Percentiles rank a stretch among this genome's conserved stretches.
Evolutionary conservation across 1,140 invertebrate genomes (phyloP).

Genomic region (Nylanderia fulva): DNA sequence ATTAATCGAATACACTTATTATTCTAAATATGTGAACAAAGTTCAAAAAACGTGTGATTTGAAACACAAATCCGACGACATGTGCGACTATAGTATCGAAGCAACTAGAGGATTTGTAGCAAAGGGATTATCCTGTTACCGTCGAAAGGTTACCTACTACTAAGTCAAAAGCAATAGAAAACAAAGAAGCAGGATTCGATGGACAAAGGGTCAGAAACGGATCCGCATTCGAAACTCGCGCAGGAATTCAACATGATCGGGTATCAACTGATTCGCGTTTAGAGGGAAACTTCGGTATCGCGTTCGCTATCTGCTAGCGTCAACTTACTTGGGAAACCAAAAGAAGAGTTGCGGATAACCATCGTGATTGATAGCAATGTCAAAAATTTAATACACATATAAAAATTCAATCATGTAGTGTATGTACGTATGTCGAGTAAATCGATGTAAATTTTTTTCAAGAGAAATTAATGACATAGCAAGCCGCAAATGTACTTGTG

Average conservation of each 20-base stretch:
- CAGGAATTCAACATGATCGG: conserved; percentile 74
- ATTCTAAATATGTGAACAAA: neutral
- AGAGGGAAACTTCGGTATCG: conserved; percentile 70
- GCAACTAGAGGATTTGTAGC: neutral
- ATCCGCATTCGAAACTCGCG: conserved; percentile 83
- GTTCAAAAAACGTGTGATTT: neutral
- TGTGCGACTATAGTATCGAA: neutral
- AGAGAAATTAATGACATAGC: neutral
- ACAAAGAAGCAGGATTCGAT: conserved; percentile 60
- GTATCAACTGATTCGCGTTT: conserved; percentile 80
- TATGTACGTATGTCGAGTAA: neutral
- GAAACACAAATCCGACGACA: neutral
- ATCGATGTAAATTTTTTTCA: neutral
- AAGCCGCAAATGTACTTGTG: neutral
- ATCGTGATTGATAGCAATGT: too few species aligned
- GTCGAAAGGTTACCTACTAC: conserved; percentile 29
- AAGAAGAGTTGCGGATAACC: neutral
- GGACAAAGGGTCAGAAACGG: conserved; percentile 65
- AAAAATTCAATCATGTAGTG: too few species aligned
- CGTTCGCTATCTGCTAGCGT: conserved; percentile 58
- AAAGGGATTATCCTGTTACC: conserved; percentile 45
- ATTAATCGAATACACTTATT: too few species aligned
- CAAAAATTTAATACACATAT: too few species aligned
- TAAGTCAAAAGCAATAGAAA: neutral
- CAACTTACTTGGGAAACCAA: conserved; percentile 70